A percentile compares a stretch with the other conserved stretches of the same genome.
These are phyloP conservation scores for Neocrepidodera transversa DNA, from an alignment of 2,888 invertebrate species.

Conservation along the genomic window DNA sequence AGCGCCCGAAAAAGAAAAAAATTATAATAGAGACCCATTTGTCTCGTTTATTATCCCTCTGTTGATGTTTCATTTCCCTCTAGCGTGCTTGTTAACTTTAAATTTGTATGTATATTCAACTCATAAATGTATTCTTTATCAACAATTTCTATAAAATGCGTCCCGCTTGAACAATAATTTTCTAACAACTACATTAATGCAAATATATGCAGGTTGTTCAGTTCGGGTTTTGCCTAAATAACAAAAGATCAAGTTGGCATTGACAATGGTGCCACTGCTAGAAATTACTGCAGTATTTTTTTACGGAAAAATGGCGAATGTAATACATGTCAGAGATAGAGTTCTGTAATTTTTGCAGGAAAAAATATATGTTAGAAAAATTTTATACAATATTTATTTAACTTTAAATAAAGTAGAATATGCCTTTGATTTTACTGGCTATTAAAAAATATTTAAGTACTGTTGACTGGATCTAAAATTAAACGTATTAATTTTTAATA, in stretches of 20 bases:
- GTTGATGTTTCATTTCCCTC: constrained; percentile 27
- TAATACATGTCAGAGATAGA: not conserved
- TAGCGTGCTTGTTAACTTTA: constrained; percentile 12
- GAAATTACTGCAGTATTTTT: constrained; percentile 8
- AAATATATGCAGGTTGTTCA: constrained; percentile 24
- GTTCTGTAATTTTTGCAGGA: not conserved
- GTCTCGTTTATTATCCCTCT: constrained; percentile 25
- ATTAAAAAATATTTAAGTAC: no score
- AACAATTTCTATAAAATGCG: constrained; percentile 20
- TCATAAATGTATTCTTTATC: constrained; percentile 22
- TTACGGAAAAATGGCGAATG: constrained; percentile 4
- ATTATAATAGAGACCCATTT: constrained; percentile 25
- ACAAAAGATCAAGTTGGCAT: constrained; percentile 25
- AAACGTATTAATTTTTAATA: no score
- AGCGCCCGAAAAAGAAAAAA: constrained; percentile 2
- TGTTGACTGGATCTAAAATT: no score
- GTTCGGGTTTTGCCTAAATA: constrained; percentile 15
- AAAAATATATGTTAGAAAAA: not conserved
- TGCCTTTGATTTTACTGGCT: no score
- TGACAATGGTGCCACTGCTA: constrained; percentile 19
- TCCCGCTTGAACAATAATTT: constrained; percentile 27
- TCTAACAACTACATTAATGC: constrained; percentile 28
- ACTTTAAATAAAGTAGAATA: no score
- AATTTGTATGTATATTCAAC: constrained; percentile 17
- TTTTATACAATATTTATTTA: no score